A percentile compares a stretch with the other conserved stretches of the same genome.
Evolutionary conservation across 2,888 invertebrate genomes (phyloP).

Genomic region (Metallyticus violacea): DNA sequence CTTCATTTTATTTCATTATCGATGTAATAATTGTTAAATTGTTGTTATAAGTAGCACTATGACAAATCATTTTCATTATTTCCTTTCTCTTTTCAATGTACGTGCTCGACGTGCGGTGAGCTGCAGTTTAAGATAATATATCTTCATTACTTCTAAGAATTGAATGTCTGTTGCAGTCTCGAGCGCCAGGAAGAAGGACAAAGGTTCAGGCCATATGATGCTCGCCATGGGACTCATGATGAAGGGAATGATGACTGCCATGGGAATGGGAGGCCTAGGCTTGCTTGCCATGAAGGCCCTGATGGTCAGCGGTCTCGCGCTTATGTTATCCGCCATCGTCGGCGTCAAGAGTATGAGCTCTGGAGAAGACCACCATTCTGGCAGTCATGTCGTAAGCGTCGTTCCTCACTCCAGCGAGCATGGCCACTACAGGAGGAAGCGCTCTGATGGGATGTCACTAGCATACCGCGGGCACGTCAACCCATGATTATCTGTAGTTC

Average conservation of each 20-base stretch:
- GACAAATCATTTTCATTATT: too few species aligned
- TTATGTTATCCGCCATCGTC: conserved; percentile 71
- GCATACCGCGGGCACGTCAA: not conserved
- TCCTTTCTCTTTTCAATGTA: too few species aligned
- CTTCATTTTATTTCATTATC: too few species aligned
- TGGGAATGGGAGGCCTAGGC: conserved; percentile 72
- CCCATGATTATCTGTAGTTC: not conserved
- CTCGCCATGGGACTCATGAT: conserved; percentile 34
- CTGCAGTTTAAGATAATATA: too few species aligned
- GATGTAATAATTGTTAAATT: too few species aligned
- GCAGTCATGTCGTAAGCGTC: conserved; percentile 45
- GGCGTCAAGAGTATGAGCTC: conserved; percentile 70
- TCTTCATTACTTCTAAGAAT: too few species aligned
- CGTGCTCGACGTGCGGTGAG: too few species aligned
- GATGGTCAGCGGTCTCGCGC: conserved; percentile 64
- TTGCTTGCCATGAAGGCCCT: conserved; percentile 70
- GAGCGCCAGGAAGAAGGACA: conserved; percentile 46
- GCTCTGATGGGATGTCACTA: not conserved
- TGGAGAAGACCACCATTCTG: conserved; percentile 55
- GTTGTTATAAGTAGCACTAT: too few species aligned
- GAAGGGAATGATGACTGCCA: conserved; percentile 66
- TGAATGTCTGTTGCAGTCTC: not conserved
- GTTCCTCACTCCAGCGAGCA: conserved; percentile 54
- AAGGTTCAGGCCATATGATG: conserved; percentile 35
- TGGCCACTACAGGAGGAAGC: conserved; percentile 45